Evolutionary conservation across 30 jellyfish, hydroid and myxozoan genomes (phyloP).

Genomic region (Aurelia aurita): DNA sequence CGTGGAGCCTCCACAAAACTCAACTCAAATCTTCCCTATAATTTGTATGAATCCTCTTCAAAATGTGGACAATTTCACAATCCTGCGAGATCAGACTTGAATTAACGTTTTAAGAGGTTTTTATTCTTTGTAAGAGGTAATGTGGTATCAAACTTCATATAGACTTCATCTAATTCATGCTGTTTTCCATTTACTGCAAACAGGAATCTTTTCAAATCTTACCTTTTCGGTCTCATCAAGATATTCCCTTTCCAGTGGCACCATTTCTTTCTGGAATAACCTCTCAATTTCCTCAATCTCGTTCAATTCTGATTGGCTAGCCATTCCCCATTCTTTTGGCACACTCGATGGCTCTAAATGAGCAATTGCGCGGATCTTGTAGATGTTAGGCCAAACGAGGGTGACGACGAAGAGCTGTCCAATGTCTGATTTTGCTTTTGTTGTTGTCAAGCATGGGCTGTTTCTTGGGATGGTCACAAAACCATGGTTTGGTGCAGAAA

Average conservation of each 20-base stretch:
- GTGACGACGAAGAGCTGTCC: constrained; percentile 50
- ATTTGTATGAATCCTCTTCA: too few relatives aligned
- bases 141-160: too few relatives aligned
- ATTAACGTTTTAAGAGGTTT: too few relatives aligned
- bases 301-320: constrained; percentile 7
- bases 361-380: constrained; percentile 31
- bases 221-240: constrained; percentile 55
- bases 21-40: too few relatives aligned
- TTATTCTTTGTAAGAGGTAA: too few relatives aligned
- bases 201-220: not conserved
- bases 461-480: constrained; percentile 29
- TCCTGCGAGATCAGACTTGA: too few relatives aligned
- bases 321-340: constrained; percentile 58
- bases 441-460: constrained; percentile 28
- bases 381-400: constrained; percentile 21
- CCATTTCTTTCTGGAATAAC: constrained; percentile 35
- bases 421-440: not conserved
- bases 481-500: constrained; percentile 39
- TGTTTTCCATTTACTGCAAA: too few relatives aligned
- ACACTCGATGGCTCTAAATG: constrained; percentile 16
- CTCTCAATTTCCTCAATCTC: constrained; percentile 29
- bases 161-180: too few relatives aligned
- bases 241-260: constrained; percentile 5
- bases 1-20: too few relatives aligned
- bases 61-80: too few relatives aligned